Percentiles rank a stretch among this genome's conserved stretches.
Evolutionary conservation across 1,140 invertebrate species (phyloP).

Genomic region (Drosophila elegans): DNA sequence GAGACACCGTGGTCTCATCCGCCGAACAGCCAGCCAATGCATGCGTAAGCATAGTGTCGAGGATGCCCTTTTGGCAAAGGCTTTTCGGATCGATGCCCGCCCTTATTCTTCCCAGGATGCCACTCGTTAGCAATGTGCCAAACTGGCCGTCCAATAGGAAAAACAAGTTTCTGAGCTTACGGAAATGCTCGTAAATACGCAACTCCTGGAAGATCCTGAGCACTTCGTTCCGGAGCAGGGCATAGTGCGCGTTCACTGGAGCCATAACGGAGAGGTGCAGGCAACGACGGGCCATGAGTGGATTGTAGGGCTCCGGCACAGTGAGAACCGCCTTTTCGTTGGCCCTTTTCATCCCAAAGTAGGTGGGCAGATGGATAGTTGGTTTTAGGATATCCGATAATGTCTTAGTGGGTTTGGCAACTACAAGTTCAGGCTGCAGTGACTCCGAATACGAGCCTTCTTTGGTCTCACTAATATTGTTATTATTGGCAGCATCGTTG

Average conservation of each 20-base stretch:
- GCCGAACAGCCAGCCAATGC: conserved; percentile 85
- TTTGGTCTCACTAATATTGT: neutral
- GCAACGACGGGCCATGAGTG: conserved; percentile 86
- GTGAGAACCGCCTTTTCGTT: neutral
- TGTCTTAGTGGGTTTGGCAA: neutral
- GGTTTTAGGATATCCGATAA: neutral
- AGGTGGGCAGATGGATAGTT: neutral
- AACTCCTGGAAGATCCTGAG: conserved; percentile 89
- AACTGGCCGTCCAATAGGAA: conserved; percentile 92
- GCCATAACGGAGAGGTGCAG: conserved; percentile 89
- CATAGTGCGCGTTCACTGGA: conserved; percentile 88
- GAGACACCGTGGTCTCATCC: conserved; percentile 71
- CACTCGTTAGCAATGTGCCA: conserved; percentile 88
- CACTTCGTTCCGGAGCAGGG: conserved; percentile 89
- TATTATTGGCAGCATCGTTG: conserved; percentile 48
- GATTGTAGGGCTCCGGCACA: conserved; percentile 19
- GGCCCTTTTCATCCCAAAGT: neutral
- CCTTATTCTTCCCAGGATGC: conserved; percentile 88
- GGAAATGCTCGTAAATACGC: conserved; percentile 89
- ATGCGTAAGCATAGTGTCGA: conserved; percentile 89
- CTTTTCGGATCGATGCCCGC: conserved; percentile 87
- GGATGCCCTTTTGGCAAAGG: conserved; percentile 88
- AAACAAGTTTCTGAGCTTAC: conserved; percentile 90
- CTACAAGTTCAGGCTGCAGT: neutral
- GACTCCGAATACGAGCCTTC: neutral